A percentile compares a stretch with the other conserved stretches of the same genome.
Conservation (phyloP, 2,888 invertebrate genomes). For the Leistus spinibarbis region DNA sequence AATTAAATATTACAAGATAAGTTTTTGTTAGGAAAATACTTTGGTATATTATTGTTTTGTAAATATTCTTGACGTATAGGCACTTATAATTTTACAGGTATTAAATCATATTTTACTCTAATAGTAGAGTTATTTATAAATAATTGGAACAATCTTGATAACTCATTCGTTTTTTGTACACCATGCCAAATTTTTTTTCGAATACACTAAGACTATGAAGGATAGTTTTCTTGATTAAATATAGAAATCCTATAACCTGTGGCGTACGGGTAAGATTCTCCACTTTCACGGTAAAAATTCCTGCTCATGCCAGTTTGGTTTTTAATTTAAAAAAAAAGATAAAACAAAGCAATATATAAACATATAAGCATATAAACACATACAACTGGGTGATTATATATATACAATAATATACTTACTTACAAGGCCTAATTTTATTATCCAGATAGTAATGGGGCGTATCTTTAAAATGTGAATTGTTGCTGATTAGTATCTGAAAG, state of each 20-base stretch:
- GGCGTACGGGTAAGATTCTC: too few species aligned
- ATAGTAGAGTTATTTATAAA: too few species aligned
- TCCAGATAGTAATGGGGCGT: neutral
- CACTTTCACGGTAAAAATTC: too few species aligned
- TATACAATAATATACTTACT: too few species aligned
- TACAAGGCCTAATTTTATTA: neutral
- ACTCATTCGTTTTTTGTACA: neutral
- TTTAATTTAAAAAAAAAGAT: too few species aligned
- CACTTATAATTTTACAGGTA: neutral
- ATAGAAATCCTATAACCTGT: too few species aligned
- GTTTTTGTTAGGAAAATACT: neutral
- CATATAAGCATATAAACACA: too few species aligned
- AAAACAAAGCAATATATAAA: too few species aligned
- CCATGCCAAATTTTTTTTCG: neutral
- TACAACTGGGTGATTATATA: too few species aligned
- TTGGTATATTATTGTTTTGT: neutral
- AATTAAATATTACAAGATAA: neutral
- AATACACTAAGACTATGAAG: neutral
- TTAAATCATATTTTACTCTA: neutral
- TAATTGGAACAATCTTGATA: too few species aligned
- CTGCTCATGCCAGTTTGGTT: too few species aligned
- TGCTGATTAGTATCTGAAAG: neutral
- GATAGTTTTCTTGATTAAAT: too few species aligned
- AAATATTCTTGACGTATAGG: neutral
- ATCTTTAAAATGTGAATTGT: neutral